These are phyloP conservation scores for Phyllotis vaccarum DNA, from an alignment of 2,797 vertebrate species.

Conservation along the genomic window DNA sequence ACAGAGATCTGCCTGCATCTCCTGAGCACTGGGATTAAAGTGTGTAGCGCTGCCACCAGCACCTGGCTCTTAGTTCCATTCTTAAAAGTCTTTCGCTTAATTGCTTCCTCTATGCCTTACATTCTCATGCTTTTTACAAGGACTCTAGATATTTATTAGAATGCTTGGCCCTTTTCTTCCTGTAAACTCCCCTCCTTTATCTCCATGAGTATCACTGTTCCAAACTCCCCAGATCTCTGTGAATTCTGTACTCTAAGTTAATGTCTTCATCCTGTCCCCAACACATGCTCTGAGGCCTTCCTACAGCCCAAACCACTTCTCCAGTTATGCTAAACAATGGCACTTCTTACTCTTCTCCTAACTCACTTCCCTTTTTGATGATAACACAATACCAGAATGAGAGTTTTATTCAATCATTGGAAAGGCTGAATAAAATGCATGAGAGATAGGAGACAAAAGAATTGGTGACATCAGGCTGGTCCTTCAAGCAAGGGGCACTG, in stretches of 20 bases:
- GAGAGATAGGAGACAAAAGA: background rate
- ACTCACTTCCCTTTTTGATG: background rate
- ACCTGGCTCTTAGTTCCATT: background rate
- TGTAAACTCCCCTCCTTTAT: background rate
- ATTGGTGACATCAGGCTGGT: background rate
- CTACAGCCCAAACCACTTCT: background rate
- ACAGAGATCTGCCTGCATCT: too few species aligned
- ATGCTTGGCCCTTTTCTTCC: background rate
- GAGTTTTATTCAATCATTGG: background rate
- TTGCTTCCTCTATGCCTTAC: background rate
- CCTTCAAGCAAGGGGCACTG: conserved; percentile 36
- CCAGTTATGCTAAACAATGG: background rate
- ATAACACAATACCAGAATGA: background rate
- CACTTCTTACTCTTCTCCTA: background rate
- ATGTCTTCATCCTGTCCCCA: background rate
- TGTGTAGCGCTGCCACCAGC: background rate
- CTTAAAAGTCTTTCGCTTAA: background rate
- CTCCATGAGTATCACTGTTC: background rate
- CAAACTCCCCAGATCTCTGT: background rate
- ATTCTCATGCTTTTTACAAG: background rate
- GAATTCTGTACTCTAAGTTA: background rate
- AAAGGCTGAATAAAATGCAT: background rate
- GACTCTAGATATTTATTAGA: background rate
- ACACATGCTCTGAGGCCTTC: background rate
- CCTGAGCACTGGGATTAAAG: background rate